Base-by-base conservation (phyloP, 2,113 vertebrate species). In the Bos indicus region DNA sequence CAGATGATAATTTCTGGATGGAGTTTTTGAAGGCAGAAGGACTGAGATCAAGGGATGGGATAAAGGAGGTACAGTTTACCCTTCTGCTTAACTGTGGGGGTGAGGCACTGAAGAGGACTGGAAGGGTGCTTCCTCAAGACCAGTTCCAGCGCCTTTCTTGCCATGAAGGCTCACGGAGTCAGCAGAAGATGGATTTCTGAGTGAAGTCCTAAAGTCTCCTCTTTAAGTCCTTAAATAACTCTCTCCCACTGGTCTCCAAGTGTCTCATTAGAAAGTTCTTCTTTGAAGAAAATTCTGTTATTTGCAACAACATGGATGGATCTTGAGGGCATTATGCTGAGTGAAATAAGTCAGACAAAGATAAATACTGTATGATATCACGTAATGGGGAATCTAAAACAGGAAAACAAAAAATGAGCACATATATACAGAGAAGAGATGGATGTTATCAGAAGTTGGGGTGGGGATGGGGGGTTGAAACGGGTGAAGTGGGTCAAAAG, bases 241-340 rank as follows among this genome's bases (percentile, higher is more conserved):
- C 71, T 64, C 54, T 25, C 51, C 4, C 3, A 36, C 54, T 15
- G 2, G 28, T 85, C 78, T 93, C 30, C 23, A 82, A 96, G 57
- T 95, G 15, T 94, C 19, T 83, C 71, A 60, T 57, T 94, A 94
- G 71, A 92, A 93, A 96, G 67, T 91, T 43, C 23, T 92, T 57
- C 56, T 57, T 89, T 95, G 59, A 90, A 94, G 36, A 71, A 78
- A 90, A 94, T 71, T 59, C n/a, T 86, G 67, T 40, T 51, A 57
- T 94, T 90, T 90, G 2, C 1, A 4, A 87, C 15, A 67, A 74
- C 3, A 12, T 10, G 26, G 81, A 80, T 67, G 48, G 81, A 46
- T 13, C 14, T 33, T 51, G 57, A 67, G 57, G 56, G 21, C 26
- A 59, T 80, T 67, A 30, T 40, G 51, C 48, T 54, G 46, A 90